Evolutionary conservation across 2,113 vertebrate species (phyloP).

Genomic region (Hypocryptadius cinnamomeus): DNA sequence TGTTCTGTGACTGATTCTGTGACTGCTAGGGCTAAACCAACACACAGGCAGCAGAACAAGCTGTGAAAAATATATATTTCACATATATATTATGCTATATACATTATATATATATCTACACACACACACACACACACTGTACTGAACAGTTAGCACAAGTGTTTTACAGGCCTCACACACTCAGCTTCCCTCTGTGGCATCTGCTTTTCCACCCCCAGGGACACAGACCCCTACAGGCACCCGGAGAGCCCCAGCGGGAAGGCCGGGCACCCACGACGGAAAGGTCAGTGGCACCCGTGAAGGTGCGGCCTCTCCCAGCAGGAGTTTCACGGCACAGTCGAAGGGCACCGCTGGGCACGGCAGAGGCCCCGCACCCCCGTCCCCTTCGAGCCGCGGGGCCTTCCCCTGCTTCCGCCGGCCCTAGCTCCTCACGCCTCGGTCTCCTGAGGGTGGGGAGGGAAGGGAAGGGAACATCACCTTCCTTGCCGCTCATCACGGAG

Average conservation of each 20-base stretch:
- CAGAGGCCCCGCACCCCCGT: not conserved
- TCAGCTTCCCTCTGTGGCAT: not conserved
- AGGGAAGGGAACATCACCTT: not conserved
- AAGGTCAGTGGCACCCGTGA: not conserved
- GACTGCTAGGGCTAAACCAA: not conserved
- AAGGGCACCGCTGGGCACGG: too few relatives aligned
- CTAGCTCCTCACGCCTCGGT: not conserved
- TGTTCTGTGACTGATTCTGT: not conserved
- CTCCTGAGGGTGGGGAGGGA: not conserved
- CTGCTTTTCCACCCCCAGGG: not conserved
- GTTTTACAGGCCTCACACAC: not conserved
- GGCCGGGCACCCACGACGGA: not conserved
- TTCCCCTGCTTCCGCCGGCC: not conserved
- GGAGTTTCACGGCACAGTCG: fast-evolving
- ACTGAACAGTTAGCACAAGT: fast-evolving
- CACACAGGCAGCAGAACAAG: fast-evolving
- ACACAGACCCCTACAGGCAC: fast-evolving
- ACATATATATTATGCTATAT: too few relatives aligned
- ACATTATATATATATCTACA: too few relatives aligned
- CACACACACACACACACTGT: too few relatives aligned
- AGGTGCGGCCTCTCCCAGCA: fast-evolving
- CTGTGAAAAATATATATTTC: not conserved
- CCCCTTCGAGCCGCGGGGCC: not conserved
- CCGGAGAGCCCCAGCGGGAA: too few relatives aligned
- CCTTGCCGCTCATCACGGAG: constrained; percentile 24